Evolutionary conservation across 2,888 invertebrate genomes (phyloP), one percentile per base, ranked within the genome.

Genomic region (Chorisops tibialis): DNA sequence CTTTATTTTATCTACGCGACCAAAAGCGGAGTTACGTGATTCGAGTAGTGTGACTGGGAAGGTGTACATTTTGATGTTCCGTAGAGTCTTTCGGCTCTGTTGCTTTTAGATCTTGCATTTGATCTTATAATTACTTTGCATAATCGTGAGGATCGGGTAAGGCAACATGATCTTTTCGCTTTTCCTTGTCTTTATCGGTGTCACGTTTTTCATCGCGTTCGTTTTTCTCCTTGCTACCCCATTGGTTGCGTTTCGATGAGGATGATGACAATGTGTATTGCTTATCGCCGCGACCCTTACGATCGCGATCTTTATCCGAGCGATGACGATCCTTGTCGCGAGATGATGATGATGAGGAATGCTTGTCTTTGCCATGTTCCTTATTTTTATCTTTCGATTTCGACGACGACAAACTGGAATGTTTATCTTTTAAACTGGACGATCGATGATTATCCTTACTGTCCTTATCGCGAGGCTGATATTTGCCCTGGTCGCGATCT

Each of bases 391-490:
- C 56, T 61, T 64, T 68, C n/a, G 71, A 68, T 22, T 70, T 70
- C 49, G 68, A 62, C 62, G 70, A 63, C 63, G 70, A n/a, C n/a
- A n/a, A 73, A 69, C 75, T 78, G 77, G 78, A 77, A 78, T 78
- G 77, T 73, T 78, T 78, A 64, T 73, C 73, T 70, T 73, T 76
- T 48, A 75, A 75, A 67, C 71, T 76, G 38, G 78, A 72, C 69
- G 75, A 73, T n/a, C 49, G 49, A 74, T 79, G 71, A 65, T 80
- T 79, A 64, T 77, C 77, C 41, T 66, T 81, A 14, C 73, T n/a
- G n/a, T n/a, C 72, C 61, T 73, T 76, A 35, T 59, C 52, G 11
- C 39, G 39, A 16, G n/a, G n/a, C 4, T 74, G 75, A 63, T 69
- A 66, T 39, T 66, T 66, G 47, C 73, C 52, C 80, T 80, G 68